Evolutionary conservation across 1,140 invertebrate genomes (phyloP).

Genomic region (Papilio xuthus): DNA sequence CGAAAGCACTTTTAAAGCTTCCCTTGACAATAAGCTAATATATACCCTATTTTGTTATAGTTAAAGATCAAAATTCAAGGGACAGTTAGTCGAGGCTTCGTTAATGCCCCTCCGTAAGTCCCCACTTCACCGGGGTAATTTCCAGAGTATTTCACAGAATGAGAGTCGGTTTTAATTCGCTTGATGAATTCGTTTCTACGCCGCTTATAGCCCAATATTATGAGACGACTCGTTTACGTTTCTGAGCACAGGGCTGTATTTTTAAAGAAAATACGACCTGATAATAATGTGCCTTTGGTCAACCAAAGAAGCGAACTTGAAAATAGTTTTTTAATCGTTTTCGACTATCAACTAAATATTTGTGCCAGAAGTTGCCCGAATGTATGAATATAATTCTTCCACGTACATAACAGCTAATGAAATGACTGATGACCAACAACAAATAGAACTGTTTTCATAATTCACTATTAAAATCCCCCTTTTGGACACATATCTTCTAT

Average conservation of each 20-base stretch:
- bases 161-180: conserved; percentile 25
- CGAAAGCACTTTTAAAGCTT: conserved; percentile 16
- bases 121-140: conserved; percentile 28
- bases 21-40: not conserved
- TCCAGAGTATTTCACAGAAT: conserved; percentile 29
- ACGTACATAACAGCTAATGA: no score
- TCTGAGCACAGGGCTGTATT: not conserved
- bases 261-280: not conserved
- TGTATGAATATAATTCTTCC: no score
- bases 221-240: conserved; percentile 5
- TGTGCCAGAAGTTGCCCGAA: no score
- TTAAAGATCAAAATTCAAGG: not conserved
- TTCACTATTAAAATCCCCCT: not conserved
- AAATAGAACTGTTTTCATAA: not conserved
- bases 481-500: not conserved
- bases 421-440: no score
- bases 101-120: conserved; percentile 9
- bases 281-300: not conserved
- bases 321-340: no score
- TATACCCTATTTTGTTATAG: not conserved
- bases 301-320: not conserved
- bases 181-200: conserved; percentile 30
- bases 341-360: no score
- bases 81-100: not conserved
- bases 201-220: conserved; percentile 21